Evolutionary conservation across 1,140 invertebrate genomes (phyloP), one percentile per base, ranked within the genome.

Genomic region (Pseudomyrmex concolor): DNA sequence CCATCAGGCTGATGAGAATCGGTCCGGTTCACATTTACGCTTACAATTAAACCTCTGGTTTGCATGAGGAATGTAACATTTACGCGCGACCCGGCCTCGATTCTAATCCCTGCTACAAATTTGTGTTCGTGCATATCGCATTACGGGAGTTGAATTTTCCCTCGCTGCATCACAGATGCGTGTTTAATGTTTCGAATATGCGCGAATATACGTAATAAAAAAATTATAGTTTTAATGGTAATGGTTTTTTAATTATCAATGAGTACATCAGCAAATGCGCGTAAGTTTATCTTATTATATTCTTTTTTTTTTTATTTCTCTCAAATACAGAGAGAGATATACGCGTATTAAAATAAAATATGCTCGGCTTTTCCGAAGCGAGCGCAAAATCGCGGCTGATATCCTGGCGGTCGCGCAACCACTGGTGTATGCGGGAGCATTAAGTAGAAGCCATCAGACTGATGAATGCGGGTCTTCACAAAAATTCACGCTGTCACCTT

Each of bases 401-500:
- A 45, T 55, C 50, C 63, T 22, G 25, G 25, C 34, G 17, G 64
- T 62, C 34, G 34, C 34, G 34, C 34, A 5, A 7, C 5, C 34
- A 34, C 34, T 4, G 34, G 34, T 34, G 34, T 55, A 34, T 12
- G 48, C 54, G 73, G 60, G 86, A 70, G 80, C 86, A 86, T 90
- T 86, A 90, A 91, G 74, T 89, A 89, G 88, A 88, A 88, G 86
- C 89, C 87, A 91, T 91, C 91, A 89, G 77, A 62, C 80, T 90
- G 91, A 92, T 90, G 90, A 87, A 86, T 59, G 85, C 85, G 70
- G 59, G 85, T 68, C 63, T 43, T 86, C 55, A 34, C 34, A 62
- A 67, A 17, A 48, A 63, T 78, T 84, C 63, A 50, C 43, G 34
- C 77, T 72, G 77, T 81, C 67, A 62, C 55, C 22, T 60, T 12